Evolutionary conservation across 2,797 vertebrate genomes (phyloP).

Genomic region (Scolopax bukidnonensis): DNA sequence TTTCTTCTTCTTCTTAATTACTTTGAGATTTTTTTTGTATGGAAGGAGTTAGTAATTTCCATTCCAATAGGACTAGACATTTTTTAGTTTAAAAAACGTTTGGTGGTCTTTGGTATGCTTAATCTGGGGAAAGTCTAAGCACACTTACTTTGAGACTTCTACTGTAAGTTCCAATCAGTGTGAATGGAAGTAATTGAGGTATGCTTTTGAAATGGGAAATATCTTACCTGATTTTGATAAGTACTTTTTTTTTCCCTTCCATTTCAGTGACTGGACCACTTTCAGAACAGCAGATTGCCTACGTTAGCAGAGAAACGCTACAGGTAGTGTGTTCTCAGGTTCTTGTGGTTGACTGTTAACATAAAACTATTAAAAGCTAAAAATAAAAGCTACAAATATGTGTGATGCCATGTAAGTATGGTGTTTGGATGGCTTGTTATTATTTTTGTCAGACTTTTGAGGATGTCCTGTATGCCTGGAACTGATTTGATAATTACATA

Average conservation of each 20-base stretch:
- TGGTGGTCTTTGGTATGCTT: not conserved
- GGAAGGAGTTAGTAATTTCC: not conserved
- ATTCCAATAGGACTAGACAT: not conserved
- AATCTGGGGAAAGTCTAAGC: not conserved
- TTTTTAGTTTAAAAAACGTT: not conserved
- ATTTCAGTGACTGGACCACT: constrained; percentile 92
- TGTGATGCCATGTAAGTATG: not conserved
- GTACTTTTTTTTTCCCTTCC: not conserved
- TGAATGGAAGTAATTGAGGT: not conserved
- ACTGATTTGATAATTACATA: not conserved
- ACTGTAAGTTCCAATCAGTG: not conserved
- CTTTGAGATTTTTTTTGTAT: not conserved
- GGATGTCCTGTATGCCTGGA: not conserved
- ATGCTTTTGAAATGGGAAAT: not conserved
- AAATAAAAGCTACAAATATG: not conserved
- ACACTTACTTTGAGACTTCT: not conserved
- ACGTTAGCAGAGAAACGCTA: constrained; percentile 96
- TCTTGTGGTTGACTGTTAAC: not conserved
- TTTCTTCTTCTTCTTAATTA: not conserved
- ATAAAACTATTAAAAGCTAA: not conserved
- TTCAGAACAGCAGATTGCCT: constrained; percentile 96
- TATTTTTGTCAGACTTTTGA: not conserved
- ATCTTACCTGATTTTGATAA: not conserved
- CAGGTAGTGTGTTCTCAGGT: constrained; percentile 81
- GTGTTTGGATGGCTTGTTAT: not conserved